Evolutionary conservation across 2,113 vertebrate genomes (phyloP).

Genomic region (Amia ocellicauda): DNA sequence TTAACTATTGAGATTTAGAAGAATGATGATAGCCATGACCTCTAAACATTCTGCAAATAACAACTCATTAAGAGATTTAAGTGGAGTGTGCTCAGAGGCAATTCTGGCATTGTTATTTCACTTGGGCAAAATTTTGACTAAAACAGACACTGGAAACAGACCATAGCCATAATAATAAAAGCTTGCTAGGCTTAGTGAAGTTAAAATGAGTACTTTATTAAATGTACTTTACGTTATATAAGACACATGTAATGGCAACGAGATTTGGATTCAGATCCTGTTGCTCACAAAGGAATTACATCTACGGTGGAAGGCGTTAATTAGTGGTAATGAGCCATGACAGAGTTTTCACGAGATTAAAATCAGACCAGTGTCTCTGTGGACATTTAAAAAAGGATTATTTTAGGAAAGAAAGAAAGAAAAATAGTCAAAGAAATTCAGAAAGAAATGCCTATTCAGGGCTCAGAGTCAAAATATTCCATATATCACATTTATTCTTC

Average conservation of each 20-base stretch:
- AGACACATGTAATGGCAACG: background rate
- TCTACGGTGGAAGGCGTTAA: slow-evolving; percentile 28
- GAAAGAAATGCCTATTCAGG: too few relatives aligned
- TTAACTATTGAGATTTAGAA: too few relatives aligned
- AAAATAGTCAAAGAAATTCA: too few relatives aligned
- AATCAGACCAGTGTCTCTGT: background rate
- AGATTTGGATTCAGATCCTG: background rate
- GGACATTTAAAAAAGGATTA: background rate
- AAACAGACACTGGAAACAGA: background rate
- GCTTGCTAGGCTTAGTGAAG: background rate
- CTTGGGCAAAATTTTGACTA: background rate
- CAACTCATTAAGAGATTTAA: background rate
- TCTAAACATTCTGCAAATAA: background rate
- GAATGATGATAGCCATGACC: background rate
- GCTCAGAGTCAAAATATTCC: too few relatives aligned
- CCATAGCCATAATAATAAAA: slow-evolving; percentile 4
- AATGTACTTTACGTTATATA: background rate
- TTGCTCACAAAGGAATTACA: background rate
- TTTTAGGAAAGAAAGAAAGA: background rate
- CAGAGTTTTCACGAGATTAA: slow-evolving; percentile 16
- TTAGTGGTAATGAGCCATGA: slow-evolving; percentile 28
- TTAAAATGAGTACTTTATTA: slow-evolving; percentile 1
- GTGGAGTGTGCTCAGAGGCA: background rate
- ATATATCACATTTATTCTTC: too few relatives aligned
- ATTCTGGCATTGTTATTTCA: background rate